Base-by-base conservation (phyloP, 2,888 invertebrate genomes). In the Dasysyrphus tricinctus region DNA sequence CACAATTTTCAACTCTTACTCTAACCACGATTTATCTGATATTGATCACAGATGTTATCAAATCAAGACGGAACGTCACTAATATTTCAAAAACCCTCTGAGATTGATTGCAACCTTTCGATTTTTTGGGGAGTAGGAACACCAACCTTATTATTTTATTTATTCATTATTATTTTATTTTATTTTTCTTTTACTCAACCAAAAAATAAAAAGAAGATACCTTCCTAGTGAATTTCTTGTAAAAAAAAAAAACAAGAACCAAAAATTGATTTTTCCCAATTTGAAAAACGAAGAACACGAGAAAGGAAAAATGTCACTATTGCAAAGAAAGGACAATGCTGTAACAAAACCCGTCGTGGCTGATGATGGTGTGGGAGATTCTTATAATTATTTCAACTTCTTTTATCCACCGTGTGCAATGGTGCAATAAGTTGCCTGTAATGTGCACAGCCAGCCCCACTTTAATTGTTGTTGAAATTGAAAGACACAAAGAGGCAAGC, bases 181-280 rank as follows among this genome's bases (percentile, higher is more conserved):
- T 8, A 5, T 16, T 57, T 16, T 29, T 3, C 7, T 24, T 57
- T 34, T 16, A 6, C 11, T 9, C n/a, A 57, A 16, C 2, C 2
- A 9, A 11, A 57, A 9, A 32, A 32, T n/a, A 54, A 29, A 56
- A 34, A 9, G 5, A 29, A 9, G 4, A 49, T 32, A 32, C 7
- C 7, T 7, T 32, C 7, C 7, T 7, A 3, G 7, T 32, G 1
- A 6, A 32, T 3, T 32, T 7, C 32, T 32, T 32, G 7, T 32
- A 32, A 5, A 7, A 5, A 32, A 32, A 32, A 32, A 32, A 32
- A 19, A 57, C 34, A 2, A 57, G 9, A 34, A 59, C 59, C n/a
- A 32, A 6, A 63, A 63, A 63, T 63, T 44, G 63, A 63, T 63
- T 63, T 63, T 63, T 63, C 63, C 9, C 44, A 57, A 57, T 57